Conservation (phyloP, 2,113 vertebrate genomes). For the Macroglossus sobrinus region DNA sequence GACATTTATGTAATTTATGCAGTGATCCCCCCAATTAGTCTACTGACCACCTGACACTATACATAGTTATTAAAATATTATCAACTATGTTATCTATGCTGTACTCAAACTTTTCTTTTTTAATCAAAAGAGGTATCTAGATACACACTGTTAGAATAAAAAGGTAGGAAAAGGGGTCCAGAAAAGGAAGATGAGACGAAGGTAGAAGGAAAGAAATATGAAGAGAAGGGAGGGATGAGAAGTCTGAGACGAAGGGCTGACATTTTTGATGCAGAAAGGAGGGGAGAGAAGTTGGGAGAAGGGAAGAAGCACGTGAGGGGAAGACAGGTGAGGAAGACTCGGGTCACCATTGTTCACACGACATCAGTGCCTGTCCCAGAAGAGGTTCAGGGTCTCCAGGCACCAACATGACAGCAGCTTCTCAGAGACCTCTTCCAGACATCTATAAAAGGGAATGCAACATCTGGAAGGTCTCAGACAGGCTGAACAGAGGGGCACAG, state of each 20-base stretch:
- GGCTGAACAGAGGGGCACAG: neutral
- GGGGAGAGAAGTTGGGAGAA: neutral
- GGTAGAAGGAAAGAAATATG: neutral
- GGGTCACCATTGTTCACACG: neutral
- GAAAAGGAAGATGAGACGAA: neutral
- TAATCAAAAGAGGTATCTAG: neutral
- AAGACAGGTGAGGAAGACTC: too few species aligned
- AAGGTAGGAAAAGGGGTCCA: rapidly evolving
- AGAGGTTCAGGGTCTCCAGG: neutral
- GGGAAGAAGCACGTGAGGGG: too few species aligned
- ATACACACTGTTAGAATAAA: neutral
- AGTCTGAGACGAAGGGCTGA: neutral
- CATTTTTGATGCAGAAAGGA: neutral
- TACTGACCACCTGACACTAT: too few species aligned
- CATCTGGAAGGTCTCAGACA: neutral
- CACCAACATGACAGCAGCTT: neutral
- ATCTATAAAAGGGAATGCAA: neutral
- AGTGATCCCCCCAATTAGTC: too few species aligned
- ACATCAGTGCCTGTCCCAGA: neutral
- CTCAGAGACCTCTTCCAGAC: neutral
- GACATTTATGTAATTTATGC: too few species aligned
- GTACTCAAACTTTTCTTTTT: neutral
- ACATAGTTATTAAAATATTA: too few species aligned
- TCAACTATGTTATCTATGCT: too few species aligned
- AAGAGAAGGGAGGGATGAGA: neutral